A percentile compares a stretch with the other conserved stretches of the same genome.
Conservation (phyloP, 2,113 vertebrate species). For the Chaenogobius annularis region DNA sequence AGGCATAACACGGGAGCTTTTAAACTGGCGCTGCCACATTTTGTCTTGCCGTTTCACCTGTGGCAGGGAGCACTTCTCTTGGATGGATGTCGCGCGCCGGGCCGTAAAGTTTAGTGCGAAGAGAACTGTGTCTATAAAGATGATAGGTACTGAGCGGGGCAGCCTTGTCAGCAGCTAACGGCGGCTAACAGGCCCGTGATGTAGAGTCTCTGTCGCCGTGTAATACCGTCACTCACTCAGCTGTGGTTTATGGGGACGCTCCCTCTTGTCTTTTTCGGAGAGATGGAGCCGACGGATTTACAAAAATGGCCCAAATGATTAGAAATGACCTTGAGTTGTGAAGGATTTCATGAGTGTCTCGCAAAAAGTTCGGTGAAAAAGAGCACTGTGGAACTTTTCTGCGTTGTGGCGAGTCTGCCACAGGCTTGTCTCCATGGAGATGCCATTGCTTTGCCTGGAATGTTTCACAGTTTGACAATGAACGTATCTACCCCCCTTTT, state of each 20-base stretch:
- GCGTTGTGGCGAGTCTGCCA: no score
- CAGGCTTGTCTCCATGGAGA: no score
- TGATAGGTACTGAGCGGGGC: slow-evolving; percentile 8
- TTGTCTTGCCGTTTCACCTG: slow-evolving; percentile 3
- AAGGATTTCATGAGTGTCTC: neutral
- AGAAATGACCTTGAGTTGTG: neutral
- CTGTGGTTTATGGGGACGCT: neutral
- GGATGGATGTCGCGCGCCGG: neutral
- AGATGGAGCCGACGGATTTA: neutral
- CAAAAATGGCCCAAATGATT: neutral
- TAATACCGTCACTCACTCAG: slow-evolving; percentile 5
- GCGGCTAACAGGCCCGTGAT: slow-evolving; percentile 1
- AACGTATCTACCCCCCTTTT: no score
- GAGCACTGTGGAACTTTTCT: no score
- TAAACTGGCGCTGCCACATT: neutral
- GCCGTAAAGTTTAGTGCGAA: neutral
- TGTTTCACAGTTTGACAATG: no score
- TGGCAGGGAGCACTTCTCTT: neutral
- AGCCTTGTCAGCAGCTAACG: slow-evolving; percentile 4
- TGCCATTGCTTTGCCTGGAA: no score
- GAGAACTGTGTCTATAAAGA: slow-evolving; percentile 4
- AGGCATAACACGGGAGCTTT: neutral
- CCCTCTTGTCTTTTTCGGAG: neutral
- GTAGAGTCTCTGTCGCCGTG: neutral
- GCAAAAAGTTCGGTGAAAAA: neutral